These are phyloP conservation scores for Cerastis leucographa DNA, from an alignment of 2,888 invertebrate genomes.

Conservation along the genomic window DNA sequence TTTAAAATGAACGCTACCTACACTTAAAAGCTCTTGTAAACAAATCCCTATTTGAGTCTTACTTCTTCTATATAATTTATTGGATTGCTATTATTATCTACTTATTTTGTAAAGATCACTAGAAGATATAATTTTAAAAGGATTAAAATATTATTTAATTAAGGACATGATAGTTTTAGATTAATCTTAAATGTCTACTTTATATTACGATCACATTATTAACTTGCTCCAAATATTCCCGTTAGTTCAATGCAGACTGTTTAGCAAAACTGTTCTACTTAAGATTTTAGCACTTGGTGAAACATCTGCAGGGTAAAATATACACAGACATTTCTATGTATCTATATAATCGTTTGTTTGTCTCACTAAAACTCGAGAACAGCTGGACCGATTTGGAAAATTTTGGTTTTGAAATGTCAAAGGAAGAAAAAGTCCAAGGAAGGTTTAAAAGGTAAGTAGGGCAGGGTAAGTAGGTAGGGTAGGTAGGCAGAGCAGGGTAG, in stretches of 20 bases:
- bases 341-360: too few relatives aligned
- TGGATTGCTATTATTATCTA: neutral
- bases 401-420: too few relatives aligned
- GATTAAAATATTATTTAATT: too few relatives aligned
- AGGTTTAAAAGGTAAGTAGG: too few relatives aligned
- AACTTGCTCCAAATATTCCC: too few relatives aligned
- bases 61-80: neutral
- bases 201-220: neutral
- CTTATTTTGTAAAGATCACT: neutral
- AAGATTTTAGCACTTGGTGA: neutral
- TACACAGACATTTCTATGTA: neutral
- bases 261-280: too few relatives aligned
- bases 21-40: conserved; percentile 50
- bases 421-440: too few relatives aligned
- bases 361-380: too few relatives aligned
- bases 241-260: too few relatives aligned
- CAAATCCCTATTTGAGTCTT: conserved; percentile 37
- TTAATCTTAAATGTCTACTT: neutral
- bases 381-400: too few relatives aligned
- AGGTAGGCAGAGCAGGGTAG: too few relatives aligned
- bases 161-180: neutral
- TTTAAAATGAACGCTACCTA: conserved; percentile 36
- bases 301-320: neutral
- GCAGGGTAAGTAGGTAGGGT: too few relatives aligned
- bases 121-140: neutral